Evolutionary conservation across 2,888 invertebrate species (phyloP), one percentile per base, ranked within the genome.

Genomic region (Lissonota sp.): DNA sequence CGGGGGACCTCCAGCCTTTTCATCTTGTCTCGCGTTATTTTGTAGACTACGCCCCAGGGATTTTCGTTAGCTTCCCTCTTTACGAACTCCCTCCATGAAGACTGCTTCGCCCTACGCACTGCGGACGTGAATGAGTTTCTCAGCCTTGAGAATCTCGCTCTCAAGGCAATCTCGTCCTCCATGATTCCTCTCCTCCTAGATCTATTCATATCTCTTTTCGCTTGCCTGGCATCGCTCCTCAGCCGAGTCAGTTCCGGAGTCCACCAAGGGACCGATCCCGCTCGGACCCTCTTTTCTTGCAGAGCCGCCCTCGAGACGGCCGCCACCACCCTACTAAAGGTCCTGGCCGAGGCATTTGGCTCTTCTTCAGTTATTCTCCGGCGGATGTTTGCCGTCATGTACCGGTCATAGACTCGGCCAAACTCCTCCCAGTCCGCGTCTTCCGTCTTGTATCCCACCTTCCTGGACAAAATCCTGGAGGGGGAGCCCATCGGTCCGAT

Each of bases 1-100:
- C 37, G 16, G 6, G 60, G 40, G n/a, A 44, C 14, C 6, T 60
- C 39, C 4, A 12, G 26, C 3, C 14, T 26, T 10, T n/a, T 53
- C 0, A 49, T 3, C 14, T 69, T 76, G 8, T 60, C 49, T 12
- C 60, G 10, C n/a, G 58, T 16, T 0, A 76, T 76, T 51, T 76
- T 76, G 49, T 62, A 60, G 4, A 60, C 40, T 0, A 76, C 37
- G 4, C 76, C 69, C 76, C 76, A 76, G 4, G 76, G 69, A 12
- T 76, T 14, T 5, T 39, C 16, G 39, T 60, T 67, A 39, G 64
- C 69, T 10, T 76, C 51, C 0, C 6, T 58, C 37, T 44, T 49
- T 0, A 76, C 69, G 26, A 76, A 76, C 2, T 12, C 8, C n/a
- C 16, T 12, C 76, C 76, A 76, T 3, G 76, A 49, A 6, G 39